These are phyloP conservation scores for Macrotrachela quadricornifera DNA, from an alignment of 1,140 invertebrate species.

Conservation along the genomic window DNA sequence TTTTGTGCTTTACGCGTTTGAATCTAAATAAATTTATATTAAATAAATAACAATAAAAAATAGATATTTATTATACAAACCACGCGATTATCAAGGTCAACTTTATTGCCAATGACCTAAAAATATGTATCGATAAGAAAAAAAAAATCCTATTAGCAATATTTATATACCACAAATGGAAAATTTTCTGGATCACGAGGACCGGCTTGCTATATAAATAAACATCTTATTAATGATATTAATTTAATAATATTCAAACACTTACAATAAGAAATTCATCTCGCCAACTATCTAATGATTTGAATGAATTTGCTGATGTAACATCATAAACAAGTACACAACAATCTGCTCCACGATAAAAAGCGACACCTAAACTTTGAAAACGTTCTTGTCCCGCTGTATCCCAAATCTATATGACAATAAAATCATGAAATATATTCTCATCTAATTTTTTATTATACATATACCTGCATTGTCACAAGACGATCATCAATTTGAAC, in stretches of 20 bases:
- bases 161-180: constrained; percentile 57
- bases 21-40: constrained; percentile 23
- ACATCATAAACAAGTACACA: constrained; percentile 95
- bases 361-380: constrained; percentile 69
- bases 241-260: too few species aligned
- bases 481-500: constrained; percentile 91
- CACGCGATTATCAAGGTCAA: constrained; percentile 73
- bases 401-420: constrained; percentile 72
- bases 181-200: constrained; percentile 95
- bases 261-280: constrained; percentile 80
- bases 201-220: constrained; percentile 41
- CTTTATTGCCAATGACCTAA: constrained; percentile 77
- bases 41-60: too few species aligned
- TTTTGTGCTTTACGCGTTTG: constrained; percentile 84
- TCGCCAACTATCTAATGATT: constrained; percentile 91
- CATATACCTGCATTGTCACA: constrained; percentile 82
- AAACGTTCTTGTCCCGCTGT: constrained; percentile 98
- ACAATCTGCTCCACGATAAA: constrained; percentile 95
- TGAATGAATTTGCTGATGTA: constrained; percentile 84
- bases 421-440: too few species aligned
- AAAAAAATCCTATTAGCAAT: too few species aligned
- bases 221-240: too few species aligned
- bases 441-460: neutral
- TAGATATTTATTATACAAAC: neutral
- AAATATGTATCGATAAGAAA: too few species aligned